These are phyloP conservation scores for Nipponacmea schrenckii DNA, from an alignment of 2,888 invertebrate species.

Conservation along the genomic window DNA sequence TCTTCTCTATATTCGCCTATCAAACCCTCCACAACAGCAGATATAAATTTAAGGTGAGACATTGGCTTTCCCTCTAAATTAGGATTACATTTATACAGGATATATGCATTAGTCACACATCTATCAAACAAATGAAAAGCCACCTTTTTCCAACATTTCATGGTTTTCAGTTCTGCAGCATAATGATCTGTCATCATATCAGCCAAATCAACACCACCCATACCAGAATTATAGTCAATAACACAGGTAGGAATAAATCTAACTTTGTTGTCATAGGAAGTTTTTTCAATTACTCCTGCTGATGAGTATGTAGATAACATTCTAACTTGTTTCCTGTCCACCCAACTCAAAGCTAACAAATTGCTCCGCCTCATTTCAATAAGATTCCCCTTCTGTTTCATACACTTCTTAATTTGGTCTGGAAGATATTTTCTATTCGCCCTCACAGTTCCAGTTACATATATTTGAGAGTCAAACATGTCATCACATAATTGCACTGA, in stretches of 20 bases:
- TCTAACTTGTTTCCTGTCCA: constrained; percentile 8
- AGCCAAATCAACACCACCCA: neutral
- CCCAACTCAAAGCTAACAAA: neutral
- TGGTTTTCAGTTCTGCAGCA: neutral
- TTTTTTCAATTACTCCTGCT: neutral
- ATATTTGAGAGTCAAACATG: neutral
- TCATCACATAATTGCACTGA: neutral
- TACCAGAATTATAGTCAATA: neutral
- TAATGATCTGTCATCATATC: constrained; percentile 6
- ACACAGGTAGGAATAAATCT: neutral
- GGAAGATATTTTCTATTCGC: neutral
- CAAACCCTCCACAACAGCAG: neutral
- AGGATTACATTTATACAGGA: neutral
- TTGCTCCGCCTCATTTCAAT: neutral
- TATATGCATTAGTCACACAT: neutral
- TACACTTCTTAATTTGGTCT: neutral
- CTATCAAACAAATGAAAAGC: neutral
- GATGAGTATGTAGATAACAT: neutral
- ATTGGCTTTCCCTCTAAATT: neutral
- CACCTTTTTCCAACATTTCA: neutral
- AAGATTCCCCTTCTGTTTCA: neutral
- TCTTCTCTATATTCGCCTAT: neutral
- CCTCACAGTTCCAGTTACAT: constrained; percentile 5
- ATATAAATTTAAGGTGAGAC: neutral
- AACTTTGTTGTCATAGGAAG: no score